Percentiles rank a stretch among this genome's conserved stretches.
Evolutionary conservation across 2,113 vertebrate genomes (phyloP).

Genomic region (Oncorhynchus clarkii): DNA sequence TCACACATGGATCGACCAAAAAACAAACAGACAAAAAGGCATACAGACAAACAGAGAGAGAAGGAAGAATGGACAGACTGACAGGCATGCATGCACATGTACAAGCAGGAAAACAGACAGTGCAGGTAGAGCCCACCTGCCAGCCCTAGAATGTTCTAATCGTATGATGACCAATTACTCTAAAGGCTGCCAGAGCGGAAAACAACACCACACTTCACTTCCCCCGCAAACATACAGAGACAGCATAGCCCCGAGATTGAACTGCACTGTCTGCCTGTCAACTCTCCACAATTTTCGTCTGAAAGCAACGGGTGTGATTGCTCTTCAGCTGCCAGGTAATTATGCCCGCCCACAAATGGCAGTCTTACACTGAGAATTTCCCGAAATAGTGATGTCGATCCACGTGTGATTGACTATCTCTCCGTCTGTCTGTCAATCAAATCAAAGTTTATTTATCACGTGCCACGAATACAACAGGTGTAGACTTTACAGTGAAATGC

Average conservation of each 20-base stretch:
- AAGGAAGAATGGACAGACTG: conserved; percentile 10
- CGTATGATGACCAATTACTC: conserved; percentile 65
- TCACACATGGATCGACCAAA: neutral
- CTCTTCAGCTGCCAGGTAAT: conserved; percentile 9
- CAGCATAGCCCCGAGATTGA: too few species aligned
- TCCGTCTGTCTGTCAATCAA: too few species aligned
- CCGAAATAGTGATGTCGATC: too few species aligned
- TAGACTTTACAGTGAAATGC: too few species aligned
- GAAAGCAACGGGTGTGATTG: conserved; percentile 12
- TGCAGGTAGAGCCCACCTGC: conserved; percentile 55
- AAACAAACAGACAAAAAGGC: conserved; percentile 2
- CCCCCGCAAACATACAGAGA: conserved; percentile 6
- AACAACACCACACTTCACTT: conserved; percentile 59
- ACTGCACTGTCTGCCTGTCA: conserved; percentile 22
- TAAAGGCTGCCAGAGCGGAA: conserved; percentile 58
- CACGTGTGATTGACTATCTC: too few species aligned
- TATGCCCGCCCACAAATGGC: too few species aligned
- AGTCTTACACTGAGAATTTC: neutral
- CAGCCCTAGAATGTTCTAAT: conserved; percentile 62
- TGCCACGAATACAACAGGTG: too few species aligned
- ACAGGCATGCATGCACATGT: conserved; percentile 17
- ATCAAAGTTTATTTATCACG: too few species aligned
- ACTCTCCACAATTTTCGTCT: conserved; percentile 41
- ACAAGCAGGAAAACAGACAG: neutral
- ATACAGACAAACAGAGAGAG: too few species aligned